These are phyloP conservation scores for Eulemur coronatus DNA, from an alignment of 2,797 vertebrate genomes.

Conservation along the genomic window DNA sequence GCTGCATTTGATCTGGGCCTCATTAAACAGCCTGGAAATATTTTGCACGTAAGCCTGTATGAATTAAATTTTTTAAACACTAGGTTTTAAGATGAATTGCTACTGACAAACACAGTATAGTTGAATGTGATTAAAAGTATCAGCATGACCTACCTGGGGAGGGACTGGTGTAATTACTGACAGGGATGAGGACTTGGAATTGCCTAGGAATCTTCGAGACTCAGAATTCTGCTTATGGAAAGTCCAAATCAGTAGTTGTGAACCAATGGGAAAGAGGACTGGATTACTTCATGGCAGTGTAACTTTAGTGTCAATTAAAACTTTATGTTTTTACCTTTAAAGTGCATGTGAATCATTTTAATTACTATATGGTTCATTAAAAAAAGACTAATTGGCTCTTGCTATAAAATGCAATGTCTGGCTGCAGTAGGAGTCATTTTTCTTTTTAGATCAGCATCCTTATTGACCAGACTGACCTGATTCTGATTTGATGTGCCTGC, in stretches of 20 bases:
- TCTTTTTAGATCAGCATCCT: neutral
- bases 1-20: neutral
- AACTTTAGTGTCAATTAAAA: conserved; percentile 56
- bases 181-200: neutral
- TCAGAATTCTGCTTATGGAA: conserved; percentile 7
- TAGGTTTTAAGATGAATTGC: conserved; percentile 39
- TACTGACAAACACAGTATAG: conserved; percentile 46
- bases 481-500: neutral
- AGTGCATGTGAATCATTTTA: conserved; percentile 33
- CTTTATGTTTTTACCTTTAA: conserved; percentile 38
- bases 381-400: conserved; percentile 3
- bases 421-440: neutral
- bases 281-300: conserved; percentile 14
- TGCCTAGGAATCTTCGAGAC: neutral
- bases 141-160: neutral
- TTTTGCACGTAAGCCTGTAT: neutral
- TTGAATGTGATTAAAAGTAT: conserved; percentile 39
- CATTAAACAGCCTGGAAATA: conserved; percentile 33
- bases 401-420: conserved; percentile 33
- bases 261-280: neutral
- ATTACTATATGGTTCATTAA: conserved; percentile 35
- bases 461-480: neutral
- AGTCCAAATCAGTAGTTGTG: neutral
- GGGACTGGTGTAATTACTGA: neutral
- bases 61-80: conserved; percentile 40